Percentiles rank a stretch among this genome's conserved stretches.
Conservation (phyloP, 2,113 vertebrate genomes). For the Hippocampus zosterae region DNA sequence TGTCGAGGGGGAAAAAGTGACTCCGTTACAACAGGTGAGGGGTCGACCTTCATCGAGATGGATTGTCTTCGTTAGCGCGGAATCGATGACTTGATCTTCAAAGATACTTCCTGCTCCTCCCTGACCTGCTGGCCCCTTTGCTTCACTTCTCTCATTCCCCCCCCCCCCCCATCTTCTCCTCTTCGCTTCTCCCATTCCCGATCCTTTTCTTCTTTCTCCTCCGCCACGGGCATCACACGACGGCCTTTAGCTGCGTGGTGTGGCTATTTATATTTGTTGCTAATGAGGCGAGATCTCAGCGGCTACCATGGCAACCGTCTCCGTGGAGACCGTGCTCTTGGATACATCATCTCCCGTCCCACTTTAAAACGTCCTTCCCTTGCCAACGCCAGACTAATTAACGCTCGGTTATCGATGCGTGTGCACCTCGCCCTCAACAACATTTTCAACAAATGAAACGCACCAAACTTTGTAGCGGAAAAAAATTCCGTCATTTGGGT, state of each 20-base stretch:
- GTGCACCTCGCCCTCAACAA: not conserved
- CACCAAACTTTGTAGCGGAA: not conserved
- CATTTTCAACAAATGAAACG: not conserved
- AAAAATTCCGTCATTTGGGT: not conserved
- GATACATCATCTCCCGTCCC: slow-evolving; percentile 66
- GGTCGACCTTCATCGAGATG: too few species aligned
- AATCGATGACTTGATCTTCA: too few species aligned
- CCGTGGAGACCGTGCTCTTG: slow-evolving; percentile 72
- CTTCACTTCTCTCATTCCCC: not conserved
- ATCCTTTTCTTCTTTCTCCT: slow-evolving; percentile 12
- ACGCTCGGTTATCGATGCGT: slow-evolving; percentile 47
- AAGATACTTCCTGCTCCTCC: slow-evolving; percentile 38
- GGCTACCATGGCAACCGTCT: slow-evolving; percentile 70
- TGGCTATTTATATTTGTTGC: slow-evolving; percentile 74
- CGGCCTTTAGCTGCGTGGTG: slow-evolving; percentile 58
- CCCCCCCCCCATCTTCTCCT: too few species aligned
- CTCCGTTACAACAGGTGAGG: too few species aligned
- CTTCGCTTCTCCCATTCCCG: slow-evolving; percentile 3
- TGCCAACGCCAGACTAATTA: slow-evolving; percentile 60
- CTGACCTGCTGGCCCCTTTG: slow-evolving; percentile 30
- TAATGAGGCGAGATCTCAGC: slow-evolving; percentile 73
- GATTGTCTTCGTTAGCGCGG: too few species aligned
- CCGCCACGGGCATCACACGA: slow-evolving; percentile 49
- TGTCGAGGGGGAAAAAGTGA: too few species aligned
- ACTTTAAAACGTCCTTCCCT: slow-evolving; percentile 61